These are phyloP conservation scores for Acanthopleura granulata DNA, from an alignment of 2,888 invertebrate genomes.

Conservation along the genomic window DNA sequence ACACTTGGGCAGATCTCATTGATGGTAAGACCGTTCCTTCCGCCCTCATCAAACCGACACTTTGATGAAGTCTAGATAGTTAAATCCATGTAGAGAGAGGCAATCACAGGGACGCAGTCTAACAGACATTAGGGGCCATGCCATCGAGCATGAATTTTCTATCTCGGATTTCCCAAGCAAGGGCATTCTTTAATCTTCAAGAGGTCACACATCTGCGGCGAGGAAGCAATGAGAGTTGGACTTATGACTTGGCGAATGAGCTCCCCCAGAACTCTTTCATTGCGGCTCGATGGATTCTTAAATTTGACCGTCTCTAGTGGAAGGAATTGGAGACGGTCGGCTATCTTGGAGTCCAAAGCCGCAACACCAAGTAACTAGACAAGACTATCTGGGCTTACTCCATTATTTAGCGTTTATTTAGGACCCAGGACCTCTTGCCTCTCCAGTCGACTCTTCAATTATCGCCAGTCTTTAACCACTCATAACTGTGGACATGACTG, in stretches of 20 bases:
- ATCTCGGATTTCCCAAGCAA: slow-evolving; percentile 8
- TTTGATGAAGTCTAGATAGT: slow-evolving; percentile 19
- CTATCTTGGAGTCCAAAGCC: too few species aligned
- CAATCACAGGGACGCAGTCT: not conserved
- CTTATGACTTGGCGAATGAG: slow-evolving; percentile 11
- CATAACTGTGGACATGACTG: too few species aligned
- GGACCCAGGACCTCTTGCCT: not conserved
- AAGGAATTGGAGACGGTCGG: not conserved
- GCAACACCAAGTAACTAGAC: too few species aligned
- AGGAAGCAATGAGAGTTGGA: not conserved
- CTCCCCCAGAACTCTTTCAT: not conserved
- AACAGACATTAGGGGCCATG: not conserved
- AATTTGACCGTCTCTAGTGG: not conserved
- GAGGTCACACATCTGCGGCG: slow-evolving; percentile 15
- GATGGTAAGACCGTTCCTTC: not conserved
- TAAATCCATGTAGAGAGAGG: slow-evolving; percentile 14
- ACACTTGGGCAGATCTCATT: slow-evolving; percentile 1
- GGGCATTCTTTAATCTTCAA: slow-evolving; percentile 16
- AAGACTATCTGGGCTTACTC: too few species aligned
- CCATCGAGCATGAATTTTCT: slow-evolving; percentile 11
- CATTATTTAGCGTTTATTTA: too few species aligned
- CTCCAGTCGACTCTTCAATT: slow-evolving; percentile 1
- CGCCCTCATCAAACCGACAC: not conserved
- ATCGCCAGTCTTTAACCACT: not conserved
- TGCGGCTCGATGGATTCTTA: slow-evolving; percentile 10